Percentiles rank a stretch among this genome's conserved stretches.
phyloP scores from a whole-genome alignment of 2,113 vertebrate species.

The Myotis yumanensis region DNA sequence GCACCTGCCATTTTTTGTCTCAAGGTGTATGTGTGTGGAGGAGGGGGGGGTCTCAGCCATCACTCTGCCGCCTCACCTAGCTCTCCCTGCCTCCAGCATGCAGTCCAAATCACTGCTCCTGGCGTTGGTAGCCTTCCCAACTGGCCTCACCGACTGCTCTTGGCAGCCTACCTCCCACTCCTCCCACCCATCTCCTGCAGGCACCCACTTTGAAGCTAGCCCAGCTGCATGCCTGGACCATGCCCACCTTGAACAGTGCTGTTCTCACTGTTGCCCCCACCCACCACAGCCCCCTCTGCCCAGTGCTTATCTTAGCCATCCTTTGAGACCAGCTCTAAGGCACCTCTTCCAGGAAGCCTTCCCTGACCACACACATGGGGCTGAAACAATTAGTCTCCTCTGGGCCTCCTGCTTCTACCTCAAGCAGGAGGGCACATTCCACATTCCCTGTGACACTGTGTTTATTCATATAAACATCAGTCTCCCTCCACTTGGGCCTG shows the following conservation, averaged over 20 bases:
- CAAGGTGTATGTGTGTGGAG: fast-evolving
- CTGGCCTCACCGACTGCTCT: neutral
- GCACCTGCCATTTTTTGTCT: neutral
- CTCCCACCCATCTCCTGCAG: neutral
- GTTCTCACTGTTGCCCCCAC: fast-evolving
- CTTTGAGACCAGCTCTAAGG: neutral
- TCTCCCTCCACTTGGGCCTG: neutral
- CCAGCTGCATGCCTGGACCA: fast-evolving
- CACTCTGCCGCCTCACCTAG: neutral
- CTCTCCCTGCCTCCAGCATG: neutral
- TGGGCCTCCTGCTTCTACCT: neutral
- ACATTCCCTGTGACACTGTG: fast-evolving
- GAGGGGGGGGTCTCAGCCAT: no score
- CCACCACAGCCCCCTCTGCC: neutral
- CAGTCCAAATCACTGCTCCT: no score
- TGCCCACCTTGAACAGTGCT: neutral
- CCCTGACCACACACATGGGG: neutral
- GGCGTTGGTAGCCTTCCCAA: fast-evolving
- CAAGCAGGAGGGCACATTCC: no score
- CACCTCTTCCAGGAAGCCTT: neutral
- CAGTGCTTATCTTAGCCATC: neutral
- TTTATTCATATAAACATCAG: fast-evolving
- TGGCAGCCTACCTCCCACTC: neutral
- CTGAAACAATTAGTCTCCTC: neutral
- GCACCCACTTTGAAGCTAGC: neutral